Evolutionary conservation across 2,113 vertebrate genomes (phyloP), one percentile per base, ranked within the genome.

Genomic region (Falcunculus frontatus): DNA sequence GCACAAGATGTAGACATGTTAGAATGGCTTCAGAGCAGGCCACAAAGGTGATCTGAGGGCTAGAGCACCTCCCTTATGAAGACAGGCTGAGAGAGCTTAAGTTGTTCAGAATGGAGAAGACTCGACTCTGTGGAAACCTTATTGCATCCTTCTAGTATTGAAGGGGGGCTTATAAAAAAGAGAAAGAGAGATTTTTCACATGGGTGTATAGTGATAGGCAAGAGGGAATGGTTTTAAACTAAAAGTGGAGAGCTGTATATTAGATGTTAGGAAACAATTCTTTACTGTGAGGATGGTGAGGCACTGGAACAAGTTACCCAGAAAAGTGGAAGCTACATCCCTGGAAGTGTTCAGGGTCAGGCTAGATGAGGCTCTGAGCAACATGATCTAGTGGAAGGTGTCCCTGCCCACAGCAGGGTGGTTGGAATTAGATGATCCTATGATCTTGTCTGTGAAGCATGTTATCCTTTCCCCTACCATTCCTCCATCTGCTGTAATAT

Each of bases 31-130:
- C 33, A 67, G 15, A 74, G 23, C 33, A 67, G 46, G 42, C 25
- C 19, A 10, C n/a, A 46, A 30, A 67, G 6, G 9, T 30, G 9
- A 6, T 59, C 11, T 0, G 0, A 39, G 46, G 42, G 13, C 46
- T 68, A 26, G 3, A 47, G 7, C 7, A 47, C 11, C 9, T 82
- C n/a, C 10, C 16, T 53, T n/a, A 26, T 6, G 16, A n/a, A 52
- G 29, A 22, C 13, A 46, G 33, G 9, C 60, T 52, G 23, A 82
- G 52, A 59, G 13, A 44, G 9, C 32, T 75, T 46, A 37, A 67
- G 7, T 46, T 75, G 16, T 26, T 75, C 53, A 53, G 7, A 25
- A 15, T 12, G 13, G 13, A 39, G 10, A 59, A 33, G 23, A 44
- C 19, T 44, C 1, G 0, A 8, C 33, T 65, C 27, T 57, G n/a